These are phyloP conservation scores for Torymus texanus DNA, from an alignment of 2,888 invertebrate species.

Conservation along the genomic window DNA sequence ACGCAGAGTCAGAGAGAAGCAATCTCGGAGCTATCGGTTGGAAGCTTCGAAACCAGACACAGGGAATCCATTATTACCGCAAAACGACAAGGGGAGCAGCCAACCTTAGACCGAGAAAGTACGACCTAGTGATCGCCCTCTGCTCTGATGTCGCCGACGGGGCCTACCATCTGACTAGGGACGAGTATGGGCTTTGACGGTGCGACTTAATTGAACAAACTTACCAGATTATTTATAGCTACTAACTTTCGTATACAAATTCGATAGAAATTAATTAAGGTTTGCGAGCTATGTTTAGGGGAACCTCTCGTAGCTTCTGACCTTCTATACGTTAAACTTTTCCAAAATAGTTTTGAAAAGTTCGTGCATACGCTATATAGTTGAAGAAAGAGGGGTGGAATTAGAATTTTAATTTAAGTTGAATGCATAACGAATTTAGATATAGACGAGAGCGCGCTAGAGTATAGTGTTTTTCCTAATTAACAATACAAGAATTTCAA, in stretches of 20 bases:
- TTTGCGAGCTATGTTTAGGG: too few relatives aligned
- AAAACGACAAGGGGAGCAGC: slow-evolving; percentile 13
- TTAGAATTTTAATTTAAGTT: too few relatives aligned
- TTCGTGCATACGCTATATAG: too few relatives aligned
- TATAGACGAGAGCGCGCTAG: too few relatives aligned
- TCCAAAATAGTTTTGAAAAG: too few relatives aligned
- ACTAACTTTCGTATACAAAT: too few relatives aligned
- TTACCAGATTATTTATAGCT: slow-evolving; percentile 21
- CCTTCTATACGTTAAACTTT: too few relatives aligned
- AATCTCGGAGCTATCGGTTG: slow-evolving; percentile 57
- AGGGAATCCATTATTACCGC: slow-evolving; percentile 59
- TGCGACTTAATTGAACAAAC: slow-evolving; percentile 32
- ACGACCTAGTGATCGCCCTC: slow-evolving; percentile 1
- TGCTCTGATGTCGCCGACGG: not conserved
- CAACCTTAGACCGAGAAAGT: not conserved
- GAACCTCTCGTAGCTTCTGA: too few relatives aligned
- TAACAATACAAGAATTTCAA: slow-evolving; percentile 20
- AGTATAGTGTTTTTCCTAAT: slow-evolving; percentile 1
- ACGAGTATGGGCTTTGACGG: not conserved
- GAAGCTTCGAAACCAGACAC: slow-evolving; percentile 56
- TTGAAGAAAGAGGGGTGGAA: too few relatives aligned
- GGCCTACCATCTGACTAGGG: too few relatives aligned
- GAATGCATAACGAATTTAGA: too few relatives aligned
- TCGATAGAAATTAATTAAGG: too few relatives aligned
- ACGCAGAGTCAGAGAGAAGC: slow-evolving; percentile 40